A percentile compares a stretch with the other conserved stretches of the same genome.
These are phyloP conservation scores for Batillaria attramentaria DNA, from an alignment of 1,140 invertebrate species.

Conservation along the genomic window DNA sequence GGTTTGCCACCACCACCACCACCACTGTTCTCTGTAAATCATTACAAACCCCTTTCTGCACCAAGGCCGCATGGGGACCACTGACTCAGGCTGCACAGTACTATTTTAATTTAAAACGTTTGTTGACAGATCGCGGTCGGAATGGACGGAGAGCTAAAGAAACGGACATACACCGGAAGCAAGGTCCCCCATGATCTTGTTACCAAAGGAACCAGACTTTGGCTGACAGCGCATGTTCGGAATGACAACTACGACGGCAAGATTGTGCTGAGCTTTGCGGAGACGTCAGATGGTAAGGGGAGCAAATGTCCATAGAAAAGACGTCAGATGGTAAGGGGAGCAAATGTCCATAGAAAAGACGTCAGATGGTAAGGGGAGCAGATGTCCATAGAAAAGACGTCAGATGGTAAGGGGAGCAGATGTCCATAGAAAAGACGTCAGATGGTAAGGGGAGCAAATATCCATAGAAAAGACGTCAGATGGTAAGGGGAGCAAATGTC, in stretches of 20 bases:
- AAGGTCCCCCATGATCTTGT: constrained; percentile 31
- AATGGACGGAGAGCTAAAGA: constrained; percentile 23
- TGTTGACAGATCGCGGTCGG: constrained; percentile 19
- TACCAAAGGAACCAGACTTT: constrained; percentile 26
- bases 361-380: not conserved
- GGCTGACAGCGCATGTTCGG: constrained; percentile 23
- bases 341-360: not conserved
- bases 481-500: not conserved
- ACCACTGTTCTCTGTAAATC: no score
- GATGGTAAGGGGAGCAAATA: not conserved
- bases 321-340: not conserved
- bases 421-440: not conserved
- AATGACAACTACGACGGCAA: constrained; percentile 2
- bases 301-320: not conserved
- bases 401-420: not conserved
- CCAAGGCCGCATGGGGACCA: no score
- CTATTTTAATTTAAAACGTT: no score
- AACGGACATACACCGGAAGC: constrained; percentile 22
- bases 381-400: not conserved
- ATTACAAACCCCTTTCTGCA: no score
- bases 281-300: not conserved
- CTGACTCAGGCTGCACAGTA: no score
- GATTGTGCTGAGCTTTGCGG: not conserved
- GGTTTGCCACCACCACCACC: no score
- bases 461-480: not conserved